phyloP scores from a whole-genome alignment of 92 coral and sea anemone species.

The Zoanthus gigantus region DNA sequence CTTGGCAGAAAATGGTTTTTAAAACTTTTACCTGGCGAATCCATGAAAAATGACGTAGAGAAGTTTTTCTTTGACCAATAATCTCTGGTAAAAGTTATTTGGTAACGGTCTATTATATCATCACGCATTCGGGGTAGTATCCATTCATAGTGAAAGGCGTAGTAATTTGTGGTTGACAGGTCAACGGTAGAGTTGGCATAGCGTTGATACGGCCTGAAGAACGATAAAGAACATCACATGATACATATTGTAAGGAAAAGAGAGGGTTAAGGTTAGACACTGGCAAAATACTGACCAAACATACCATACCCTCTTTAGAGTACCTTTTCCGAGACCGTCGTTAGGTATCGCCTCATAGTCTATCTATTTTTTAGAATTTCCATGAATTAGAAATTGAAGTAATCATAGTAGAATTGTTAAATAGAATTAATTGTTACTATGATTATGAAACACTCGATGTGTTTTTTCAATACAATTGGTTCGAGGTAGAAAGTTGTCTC shows the following conservation, averaged over 20 bases:
- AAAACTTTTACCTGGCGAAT: constrained; percentile 43
- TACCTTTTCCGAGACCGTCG: no score
- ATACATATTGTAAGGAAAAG: background rate
- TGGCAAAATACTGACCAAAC: background rate
- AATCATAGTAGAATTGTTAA: background rate
- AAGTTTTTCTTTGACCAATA: constrained; percentile 39
- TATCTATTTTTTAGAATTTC: no score
- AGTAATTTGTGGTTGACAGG: constrained; percentile 55
- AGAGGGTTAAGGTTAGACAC: background rate
- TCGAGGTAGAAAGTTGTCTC: no score
- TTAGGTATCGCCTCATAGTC: no score
- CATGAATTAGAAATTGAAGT: background rate
- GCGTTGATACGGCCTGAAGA: constrained; percentile 65
- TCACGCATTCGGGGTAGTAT: constrained; percentile 65
- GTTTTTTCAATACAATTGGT: no score
- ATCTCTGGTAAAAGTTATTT: constrained; percentile 9
- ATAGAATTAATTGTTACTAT: no score
- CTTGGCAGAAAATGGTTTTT: constrained; percentile 37
- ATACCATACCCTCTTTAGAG: background rate
- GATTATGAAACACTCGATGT: no score
- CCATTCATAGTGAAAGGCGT: constrained; percentile 66
- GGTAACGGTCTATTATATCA: constrained; percentile 55
- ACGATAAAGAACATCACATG: background rate
- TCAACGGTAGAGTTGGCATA: constrained; percentile 52
- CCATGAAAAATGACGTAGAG: constrained; percentile 61